Conservation (phyloP, 2,113 vertebrate species). For the Suricata suricatta region DNA sequence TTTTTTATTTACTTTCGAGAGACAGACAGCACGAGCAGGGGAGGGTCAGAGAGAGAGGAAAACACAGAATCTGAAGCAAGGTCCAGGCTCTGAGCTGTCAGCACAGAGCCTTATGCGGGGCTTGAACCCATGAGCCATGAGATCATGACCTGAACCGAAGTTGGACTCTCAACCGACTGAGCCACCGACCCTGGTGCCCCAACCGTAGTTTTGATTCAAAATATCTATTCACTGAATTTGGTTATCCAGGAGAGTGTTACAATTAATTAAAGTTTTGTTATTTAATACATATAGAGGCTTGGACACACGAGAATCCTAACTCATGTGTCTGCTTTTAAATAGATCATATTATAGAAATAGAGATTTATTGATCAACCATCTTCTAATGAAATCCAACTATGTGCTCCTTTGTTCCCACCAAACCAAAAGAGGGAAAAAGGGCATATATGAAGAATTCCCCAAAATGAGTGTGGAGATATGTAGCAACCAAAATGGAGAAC, state of each 20-base stretch:
- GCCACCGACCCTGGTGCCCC: too few relatives aligned
- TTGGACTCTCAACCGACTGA: too few relatives aligned
- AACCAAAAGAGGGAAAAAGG: background rate
- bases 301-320: background rate
- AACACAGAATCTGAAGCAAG: too few relatives aligned
- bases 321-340: background rate
- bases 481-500: background rate
- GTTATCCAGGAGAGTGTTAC: rapidly evolving
- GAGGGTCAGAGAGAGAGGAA: too few relatives aligned
- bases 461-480: background rate
- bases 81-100: too few relatives aligned
- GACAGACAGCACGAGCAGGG: too few relatives aligned
- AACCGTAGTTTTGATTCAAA: background rate
- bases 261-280: background rate
- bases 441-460: background rate
- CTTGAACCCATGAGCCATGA: too few relatives aligned
- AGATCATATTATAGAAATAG: background rate
- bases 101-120: too few relatives aligned
- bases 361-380: background rate
- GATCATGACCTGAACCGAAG: too few relatives aligned
- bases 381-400: background rate
- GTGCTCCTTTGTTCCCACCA: background rate
- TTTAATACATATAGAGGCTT: background rate
- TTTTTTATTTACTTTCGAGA: too few relatives aligned
- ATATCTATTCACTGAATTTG: background rate